Base-by-base conservation (phyloP, 2,888 invertebrate genomes). In the Xestia ashworthii region DNA sequence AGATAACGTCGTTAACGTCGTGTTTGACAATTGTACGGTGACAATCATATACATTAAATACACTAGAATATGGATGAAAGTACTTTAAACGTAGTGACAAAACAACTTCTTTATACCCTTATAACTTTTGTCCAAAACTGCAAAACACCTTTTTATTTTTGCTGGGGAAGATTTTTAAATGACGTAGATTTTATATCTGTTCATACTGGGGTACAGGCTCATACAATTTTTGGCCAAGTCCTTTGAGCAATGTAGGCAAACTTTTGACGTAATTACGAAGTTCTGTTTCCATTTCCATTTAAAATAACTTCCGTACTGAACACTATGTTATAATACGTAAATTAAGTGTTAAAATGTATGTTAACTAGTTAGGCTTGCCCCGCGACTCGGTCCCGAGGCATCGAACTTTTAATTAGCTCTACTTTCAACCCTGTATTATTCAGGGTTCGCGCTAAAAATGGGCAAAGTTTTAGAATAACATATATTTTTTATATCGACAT, bases 381-480 rank as follows among this genome's bases (percentile, higher is more conserved):
- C 72, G 44, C 44, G 44, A 65, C 65, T 44, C n/a, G 25, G 72
- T 73, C 80, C 82, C 77, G 71, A 71, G 67, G 78, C 83, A 85
- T 83, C 71, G 62, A 89, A 89, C 85, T 89, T 89, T 89, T 89
- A 89, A 89, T 89, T 88, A 88, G 84, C 78, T 87, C 78, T 71
- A 78, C 80, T 80, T 70, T 74, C 73, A 76, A 50, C 82, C 55
- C 73, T 88, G 71, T 84, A 83, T 88, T 88, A 87, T 88, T 84
- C 84, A 89, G 76, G 75, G 81, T 53, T 41, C 65, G 60, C 53
- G 69, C 75, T 68, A 85, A 83, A 87, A 82, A 81, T 81, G 38
- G 58, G 11, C 4, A 50, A 87, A 86, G 80, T 86, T 87, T 65
- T 8, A 16, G 55, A 41, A 64, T n/a, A n/a, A n/a, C n/a, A n/a